Evolutionary conservation across 2,888 invertebrate species (phyloP), one percentile per base, ranked within the genome.

Genomic region (Norana najaformis): DNA sequence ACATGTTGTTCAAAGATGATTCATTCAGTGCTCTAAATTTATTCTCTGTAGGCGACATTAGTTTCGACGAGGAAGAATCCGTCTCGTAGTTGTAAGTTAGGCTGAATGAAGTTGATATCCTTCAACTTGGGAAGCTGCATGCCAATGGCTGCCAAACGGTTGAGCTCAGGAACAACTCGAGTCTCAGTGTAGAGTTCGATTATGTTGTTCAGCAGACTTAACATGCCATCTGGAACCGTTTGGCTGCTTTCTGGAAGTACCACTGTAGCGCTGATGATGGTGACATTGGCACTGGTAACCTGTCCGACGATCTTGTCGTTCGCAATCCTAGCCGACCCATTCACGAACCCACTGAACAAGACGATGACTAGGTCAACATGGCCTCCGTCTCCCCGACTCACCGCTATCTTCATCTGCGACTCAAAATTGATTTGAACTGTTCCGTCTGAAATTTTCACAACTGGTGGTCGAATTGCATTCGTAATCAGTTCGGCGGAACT

Each of bases 11-110:
- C n/a, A n/a, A n/a, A n/a, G n/a, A 13, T 53, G n/a, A 11, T 69
- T n/a, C 69, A n/a, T 6, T 30, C 8, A 69, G 30, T n/a, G 11
- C n/a, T 8, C 8, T n/a, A 69, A 30, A 16, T n/a, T 69, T n/a
- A 69, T 16, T 69, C 69, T 69, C n/a, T 69, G n/a, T 69, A 69
- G 69, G 69, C 69, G 69, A n/a, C 69, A n/a, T 69, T 13, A 30
- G 69, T 69, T 69, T 69, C 69, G 69, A 69, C 69, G 13, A 69
- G 69, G n/a, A 69, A n/a, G 69, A 69, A 69, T 69, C 69, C 69
- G 8, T 69, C 69, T 69, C n/a, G 69, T n/a, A 69, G 69, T 1
- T 11, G 6, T n/a, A 69, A 8, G 8, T 30, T 6, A 30, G 69
- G 69, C 30, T n/a, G 69, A 69, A 11, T 69, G 69, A 69, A 69